Evolutionary conservation across 1,140 invertebrate species (phyloP).

Genomic region (Thaumatotibia leucotreta): DNA sequence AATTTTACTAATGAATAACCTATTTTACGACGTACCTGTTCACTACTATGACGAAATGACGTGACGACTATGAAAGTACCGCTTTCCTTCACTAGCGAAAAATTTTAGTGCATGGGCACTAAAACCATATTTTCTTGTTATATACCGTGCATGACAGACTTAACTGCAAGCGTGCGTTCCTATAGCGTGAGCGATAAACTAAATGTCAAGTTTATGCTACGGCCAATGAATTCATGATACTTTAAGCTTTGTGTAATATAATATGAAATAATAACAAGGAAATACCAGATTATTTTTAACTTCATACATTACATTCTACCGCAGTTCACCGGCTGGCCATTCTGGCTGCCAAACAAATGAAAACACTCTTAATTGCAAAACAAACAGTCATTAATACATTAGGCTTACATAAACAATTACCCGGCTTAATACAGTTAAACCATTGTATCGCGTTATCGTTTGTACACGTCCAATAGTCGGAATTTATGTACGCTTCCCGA

Average conservation of each 20-base stretch:
- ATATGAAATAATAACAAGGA: background rate
- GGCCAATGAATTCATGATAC: background rate
- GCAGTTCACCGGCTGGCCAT: background rate
- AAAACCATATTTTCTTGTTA: background rate
- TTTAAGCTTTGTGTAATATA: background rate
- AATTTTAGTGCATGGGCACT: background rate
- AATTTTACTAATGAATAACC: too few species aligned
- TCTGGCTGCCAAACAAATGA: background rate
- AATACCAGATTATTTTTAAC: background rate
- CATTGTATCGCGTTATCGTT: slow-evolving; percentile 38
- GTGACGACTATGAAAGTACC: too few species aligned
- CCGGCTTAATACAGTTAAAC: slow-evolving; percentile 32
- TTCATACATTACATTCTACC: background rate
- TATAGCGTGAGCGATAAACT: slow-evolving; percentile 2
- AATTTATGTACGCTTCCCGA: slow-evolving; percentile 63
- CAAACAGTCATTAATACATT: background rate
- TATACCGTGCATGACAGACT: background rate
- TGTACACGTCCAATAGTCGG: slow-evolving; percentile 44
- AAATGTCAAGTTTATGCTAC: slow-evolving; percentile 2
- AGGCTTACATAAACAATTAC: slow-evolving; percentile 26
- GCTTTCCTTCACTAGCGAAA: background rate
- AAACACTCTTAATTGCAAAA: background rate
- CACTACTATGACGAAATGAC: too few species aligned
- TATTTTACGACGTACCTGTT: too few species aligned
- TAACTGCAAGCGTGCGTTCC: background rate